Evolutionary conservation across 2,888 invertebrate genomes (phyloP).

Genomic region (Hypsopygia costalis): DNA sequence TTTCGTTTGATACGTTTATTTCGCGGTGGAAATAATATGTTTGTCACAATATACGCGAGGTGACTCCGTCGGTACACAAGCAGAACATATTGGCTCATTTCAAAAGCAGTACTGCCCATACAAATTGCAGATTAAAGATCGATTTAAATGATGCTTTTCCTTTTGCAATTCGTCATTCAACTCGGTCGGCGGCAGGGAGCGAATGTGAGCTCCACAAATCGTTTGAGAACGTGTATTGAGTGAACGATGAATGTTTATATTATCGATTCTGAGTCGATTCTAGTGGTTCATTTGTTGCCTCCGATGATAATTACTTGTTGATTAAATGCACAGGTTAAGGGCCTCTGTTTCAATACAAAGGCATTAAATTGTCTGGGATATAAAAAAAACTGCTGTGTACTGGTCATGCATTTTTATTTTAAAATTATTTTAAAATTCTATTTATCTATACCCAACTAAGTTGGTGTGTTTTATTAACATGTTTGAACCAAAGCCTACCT

Average conservation of each 20-base stretch:
- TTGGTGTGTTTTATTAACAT: no score
- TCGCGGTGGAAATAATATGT: conserved; percentile 16
- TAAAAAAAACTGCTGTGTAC: not conserved
- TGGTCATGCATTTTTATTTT: not conserved
- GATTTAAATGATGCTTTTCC: conserved; percentile 62
- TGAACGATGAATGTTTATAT: conserved; percentile 36
- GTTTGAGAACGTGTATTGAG: conserved; percentile 48
- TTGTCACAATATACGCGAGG: conserved; percentile 45
- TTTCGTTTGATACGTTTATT: not conserved
- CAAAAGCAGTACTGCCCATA: conserved; percentile 50
- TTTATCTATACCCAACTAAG: no score
- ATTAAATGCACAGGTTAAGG: conserved; percentile 5
- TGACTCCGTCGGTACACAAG: conserved; percentile 45
- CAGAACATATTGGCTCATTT: conserved; percentile 60
- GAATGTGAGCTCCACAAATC: conserved; percentile 56
- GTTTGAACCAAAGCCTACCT: no score
- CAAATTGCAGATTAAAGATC: conserved; percentile 59
- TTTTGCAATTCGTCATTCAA: conserved; percentile 71
- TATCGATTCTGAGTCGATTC: conserved; percentile 24
- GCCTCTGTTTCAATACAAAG: not conserved
- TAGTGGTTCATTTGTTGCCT: conserved; percentile 15
- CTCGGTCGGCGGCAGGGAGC: conserved; percentile 29
- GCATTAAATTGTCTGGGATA: not conserved
- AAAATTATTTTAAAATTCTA: no score
- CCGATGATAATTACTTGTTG: conserved; percentile 10